Conservation (phyloP, 2,888 invertebrate species). For the Bursaphelenchus okinawaensis region DNA sequence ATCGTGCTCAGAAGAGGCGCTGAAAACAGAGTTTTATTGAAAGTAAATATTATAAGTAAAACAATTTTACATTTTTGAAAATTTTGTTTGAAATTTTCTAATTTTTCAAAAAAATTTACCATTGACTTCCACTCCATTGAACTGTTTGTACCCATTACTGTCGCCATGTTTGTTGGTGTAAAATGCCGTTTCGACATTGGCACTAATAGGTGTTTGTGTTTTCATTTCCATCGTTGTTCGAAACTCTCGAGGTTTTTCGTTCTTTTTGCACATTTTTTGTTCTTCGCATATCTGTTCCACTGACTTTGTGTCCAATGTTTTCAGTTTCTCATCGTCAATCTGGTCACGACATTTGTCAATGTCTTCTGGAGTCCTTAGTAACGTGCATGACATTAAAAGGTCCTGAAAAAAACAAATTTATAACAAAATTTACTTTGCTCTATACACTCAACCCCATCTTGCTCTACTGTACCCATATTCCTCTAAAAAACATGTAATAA, state of each 20-base stretch:
- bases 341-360: conserved; percentile 8
- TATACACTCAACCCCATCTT: too few species aligned
- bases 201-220: not conserved
- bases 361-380: conserved; percentile 7
- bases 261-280: conserved; percentile 5
- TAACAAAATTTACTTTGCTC: not conserved
- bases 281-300: conserved; percentile 6
- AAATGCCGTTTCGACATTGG: not conserved
- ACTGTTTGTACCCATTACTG: not conserved
- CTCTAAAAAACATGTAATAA: too few species aligned
- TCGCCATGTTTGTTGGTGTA: not conserved
- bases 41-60: too few species aligned
- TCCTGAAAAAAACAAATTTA: conserved; percentile 9
- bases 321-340: conserved; percentile 15
- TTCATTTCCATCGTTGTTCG: not conserved
- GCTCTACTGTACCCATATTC: too few species aligned
- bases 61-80: too few species aligned
- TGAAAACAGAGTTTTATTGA: not conserved
- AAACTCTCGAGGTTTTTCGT: not conserved
- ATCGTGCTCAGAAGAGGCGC: not conserved
- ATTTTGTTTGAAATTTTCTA: too few species aligned
- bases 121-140: not conserved
- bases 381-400: conserved; percentile 14
- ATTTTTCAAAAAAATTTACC: too few species aligned
- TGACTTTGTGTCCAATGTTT: conserved; percentile 1